Base-by-base conservation (phyloP, 2,888 invertebrate species). In the Cyrtodaria siliqua region DNA sequence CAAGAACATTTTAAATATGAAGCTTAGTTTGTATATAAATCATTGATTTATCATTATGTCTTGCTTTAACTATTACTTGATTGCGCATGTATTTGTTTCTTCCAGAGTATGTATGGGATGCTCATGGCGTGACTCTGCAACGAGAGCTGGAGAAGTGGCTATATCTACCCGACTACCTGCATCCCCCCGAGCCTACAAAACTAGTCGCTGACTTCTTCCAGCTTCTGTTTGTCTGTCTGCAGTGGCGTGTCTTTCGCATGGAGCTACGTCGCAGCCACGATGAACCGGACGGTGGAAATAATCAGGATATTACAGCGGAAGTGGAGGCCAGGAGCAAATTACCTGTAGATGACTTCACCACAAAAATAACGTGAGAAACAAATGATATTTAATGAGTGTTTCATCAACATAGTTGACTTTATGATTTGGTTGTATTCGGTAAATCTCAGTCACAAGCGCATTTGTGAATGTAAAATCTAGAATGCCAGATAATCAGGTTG, bases 151-250 rank as follows among this genome's bases (percentile, higher is more conserved):
- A 97, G 86, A 96, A 96, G 33, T 99, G 98, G 98, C 95, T 98
- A 78, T 98, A 95, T 93, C 94, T 99, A 27, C 97, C 99, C 0
- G 97, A 97, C 92, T 95, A 95, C 26, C 27, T 52, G 93, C 94
- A 95, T 84, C 95, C 96, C 14, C 97, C 97, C 0, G 95, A 96
- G 88, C 95, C 97, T 0, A 94, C 95, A 68, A 97, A 97, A 93
- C 94, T 99, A 9, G 95, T 98, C 56, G 94, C 95, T 90, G 99
- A 99, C 93, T 98, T 97, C 91, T 95, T 98, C 86, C 95, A 98
- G 24, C 93, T 99, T 23, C 90, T 99, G 73, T 95, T 98, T 90
- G 96, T 97, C 29, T 95, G 96, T 79, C 95, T 98, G 0, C 99
- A 99, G 93, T 95, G 96, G 89, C 93, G 96, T 26, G 98, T 98